Evolutionary conservation across 2,888 invertebrate species (phyloP), one percentile per base, ranked within the genome.

Genomic region (Exephanes ischioxanthus): DNA sequence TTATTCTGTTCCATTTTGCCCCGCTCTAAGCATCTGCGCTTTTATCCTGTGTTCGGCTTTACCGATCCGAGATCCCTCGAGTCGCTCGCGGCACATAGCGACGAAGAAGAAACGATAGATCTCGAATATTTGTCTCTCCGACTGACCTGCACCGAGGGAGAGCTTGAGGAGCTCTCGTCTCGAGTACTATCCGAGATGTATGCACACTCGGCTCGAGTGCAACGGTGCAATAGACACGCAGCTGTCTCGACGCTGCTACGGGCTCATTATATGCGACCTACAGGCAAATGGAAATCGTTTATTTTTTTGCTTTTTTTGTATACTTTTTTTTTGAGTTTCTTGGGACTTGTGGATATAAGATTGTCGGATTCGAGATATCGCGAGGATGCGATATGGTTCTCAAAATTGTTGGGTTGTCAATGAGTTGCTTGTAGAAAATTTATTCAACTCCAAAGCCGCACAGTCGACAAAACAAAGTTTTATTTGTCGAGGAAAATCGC

Each of bases 91-190:
- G 26, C 58, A 26, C 58, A 22, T n/a, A 58, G 11, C 26, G 58
- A 58, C 16, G 58, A 58, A 58, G 58, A 58, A 14, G 26, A 58
- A 26, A 58, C 22, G 22, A 58, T 58, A 26, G 58, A 58, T 58
- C 58, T 58, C 58, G 58, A 26, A 26, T 26, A 58, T 58, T 58
- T 58, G 58, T 58, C 58, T 58, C 58, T 58, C 14, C 45, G 58
- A 26, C 58, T 58, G 58, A 58, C 58, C 58, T 11, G 26, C 26
- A 14, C 58, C 22, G 14, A 58, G 14, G 5, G 26, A 26, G 58
- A 14, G 22, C 22, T 11, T 22, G 58, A 26, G 26, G 58, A 11
- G 26, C 22, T 58, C 58, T 58, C 14, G 58, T 58, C 58, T 58
- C 58, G 26, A 22, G 58, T 58, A 58, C 11, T 11, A 4, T 26